phyloP scores from a whole-genome alignment of 2,888 invertebrate genomes.

The Trissolcus brochymenae region DNA sequence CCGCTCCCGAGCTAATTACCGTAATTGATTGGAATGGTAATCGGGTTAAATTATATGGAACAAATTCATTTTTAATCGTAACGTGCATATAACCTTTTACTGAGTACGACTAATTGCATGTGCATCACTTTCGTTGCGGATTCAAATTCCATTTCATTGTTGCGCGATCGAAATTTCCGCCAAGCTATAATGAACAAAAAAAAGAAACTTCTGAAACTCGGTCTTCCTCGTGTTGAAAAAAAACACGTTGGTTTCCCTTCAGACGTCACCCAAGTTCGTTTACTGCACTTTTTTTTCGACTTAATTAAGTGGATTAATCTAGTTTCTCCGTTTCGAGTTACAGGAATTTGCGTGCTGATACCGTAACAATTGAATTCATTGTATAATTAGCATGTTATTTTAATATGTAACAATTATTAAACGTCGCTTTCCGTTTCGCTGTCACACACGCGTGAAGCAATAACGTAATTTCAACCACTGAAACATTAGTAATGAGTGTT shows the following conservation, averaged over 20 bases:
- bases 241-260: constrained; percentile 32
- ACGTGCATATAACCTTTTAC: no score
- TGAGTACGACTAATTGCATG: no score
- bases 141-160: constrained; percentile 21
- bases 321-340: constrained; percentile 6
- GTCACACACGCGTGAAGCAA: constrained; percentile 8
- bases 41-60: no score
- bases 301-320: constrained; percentile 20
- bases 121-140: background rate
- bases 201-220: constrained; percentile 12
- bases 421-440: constrained; percentile 17
- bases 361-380: constrained; percentile 26
- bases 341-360: constrained; percentile 19
- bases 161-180: constrained; percentile 9
- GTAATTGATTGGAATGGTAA: no score
- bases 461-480: constrained; percentile 12
- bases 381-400: constrained; percentile 20
- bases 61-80: no score
- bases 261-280: constrained; percentile 17
- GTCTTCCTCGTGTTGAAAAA: constrained; percentile 5
- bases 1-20: no score
- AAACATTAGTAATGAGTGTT: constrained; percentile 22
- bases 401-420: constrained; percentile 29
- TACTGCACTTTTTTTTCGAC: constrained; percentile 11
- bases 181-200: background rate